Base-by-base conservation (phyloP, 1,140 invertebrate genomes). In the Theocolax elegans region DNA sequence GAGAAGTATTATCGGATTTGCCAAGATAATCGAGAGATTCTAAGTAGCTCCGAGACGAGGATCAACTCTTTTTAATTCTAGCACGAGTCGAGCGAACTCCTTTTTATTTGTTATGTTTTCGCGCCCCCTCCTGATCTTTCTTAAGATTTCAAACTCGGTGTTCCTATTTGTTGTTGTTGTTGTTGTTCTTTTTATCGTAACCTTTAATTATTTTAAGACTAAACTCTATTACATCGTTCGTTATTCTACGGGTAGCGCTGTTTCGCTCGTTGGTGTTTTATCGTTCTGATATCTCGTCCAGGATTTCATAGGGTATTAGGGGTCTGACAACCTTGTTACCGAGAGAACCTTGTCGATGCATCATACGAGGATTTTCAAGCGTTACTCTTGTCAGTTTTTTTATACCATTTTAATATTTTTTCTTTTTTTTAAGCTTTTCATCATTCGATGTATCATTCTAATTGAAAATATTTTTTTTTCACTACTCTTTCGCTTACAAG, bases 1-100 rank as follows among this genome's bases (percentile, higher is more conserved):
- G 58, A 48, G 51, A 56, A 56, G 63, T 71, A 60, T 67, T 71
- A 63, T 71, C 62, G 49, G 63, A 73, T 71, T 74, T 67, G 21
- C 10, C 23, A 48, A 19, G 15, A 0, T 15, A 25, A n/a, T 35
- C 13, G 42, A 56, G 46, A 49, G 38, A 67, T 67, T 25, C 9
- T 67, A 46, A 67, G 29, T 40, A 59, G 21, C 31, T 13, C 42
- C 10, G 6, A 12, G 10, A 6, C 4, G 31, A 35, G 31, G 31
- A 6, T 35, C 4, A 35, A 35, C 4, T 35, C 31, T 8, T 56
- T 35, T 56, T 19, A n/a, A n/a, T 38, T 12, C 21, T 38, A 12
- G 1, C 0, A 19, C 31, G 1, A 56, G 7, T 3, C 17, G 31
- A 56, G n/a, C n/a, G 12, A 35, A 10, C 1, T 8, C 3, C 3